Base-by-base conservation (phyloP, 2,888 invertebrate species). In the Caenorhabditis japonica region DNA sequence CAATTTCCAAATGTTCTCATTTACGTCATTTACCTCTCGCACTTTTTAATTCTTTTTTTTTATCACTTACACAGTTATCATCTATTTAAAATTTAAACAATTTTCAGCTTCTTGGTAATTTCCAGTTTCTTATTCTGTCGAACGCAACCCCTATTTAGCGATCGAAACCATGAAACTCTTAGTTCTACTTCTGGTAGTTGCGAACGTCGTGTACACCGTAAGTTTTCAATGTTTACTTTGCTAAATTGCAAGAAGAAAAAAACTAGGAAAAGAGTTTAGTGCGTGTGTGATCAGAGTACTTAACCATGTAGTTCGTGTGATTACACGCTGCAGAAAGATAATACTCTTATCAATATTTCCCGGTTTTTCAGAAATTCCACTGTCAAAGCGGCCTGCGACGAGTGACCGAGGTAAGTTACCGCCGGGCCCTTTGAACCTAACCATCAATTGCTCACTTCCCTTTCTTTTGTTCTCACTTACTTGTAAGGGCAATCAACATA, bases 121-220 rank as follows among this genome's bases (percentile, higher is more conserved):
- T 66, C 56, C 66, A 43, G 17, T 43, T 51, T 66, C 41, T 51
- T 47, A 23, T 62, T 66, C 56, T 55, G 53, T 64, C 66, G 56
- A 56, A 56, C 56, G 66, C 56, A 34, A 51, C 10, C 13, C 30
- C 23, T 34, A 56, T 36, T 23, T n/a, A 66, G 56, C 66, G 66
- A 66, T 66, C 66, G 66, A 66, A 66, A 56, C 15, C 41, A 66
- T 66, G 66, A 66, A 30, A 66, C 41, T 66, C 15, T 19, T 66
- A 55, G 36, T 66, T 34, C 34, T 66, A 8, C 49, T 66, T n/a
- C 17, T 66, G 27, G 41, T 66, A 36, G 25, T 66, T 38, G 56
- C 66, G 56, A 66, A 56, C 49, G 66, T 56, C 43, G 49, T 44
- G 4, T 51, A 56, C 43, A 25, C 56, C 41, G 66, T 66, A 43